A percentile compares a stretch with the other conserved stretches of the same genome.
Conservation (phyloP, 2,888 invertebrate genomes). For the Drosophila seclusa region DNA sequence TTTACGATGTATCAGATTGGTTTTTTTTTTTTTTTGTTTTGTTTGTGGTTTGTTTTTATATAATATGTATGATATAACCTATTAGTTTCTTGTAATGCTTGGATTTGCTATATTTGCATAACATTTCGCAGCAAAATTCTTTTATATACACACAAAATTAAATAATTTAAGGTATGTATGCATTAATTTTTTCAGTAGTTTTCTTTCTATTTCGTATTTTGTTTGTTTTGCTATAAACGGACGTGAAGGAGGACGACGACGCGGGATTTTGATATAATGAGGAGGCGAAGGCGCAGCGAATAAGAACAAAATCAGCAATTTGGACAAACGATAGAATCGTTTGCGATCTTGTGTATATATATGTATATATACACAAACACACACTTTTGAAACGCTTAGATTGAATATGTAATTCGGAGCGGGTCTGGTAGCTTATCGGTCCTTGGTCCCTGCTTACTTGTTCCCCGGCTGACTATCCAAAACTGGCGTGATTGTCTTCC, state of each 20-base stretch:
- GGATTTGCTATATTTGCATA: constrained; percentile 67
- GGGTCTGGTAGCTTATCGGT: constrained; percentile 32
- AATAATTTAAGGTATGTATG: constrained; percentile 75
- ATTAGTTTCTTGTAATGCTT: constrained; percentile 73
- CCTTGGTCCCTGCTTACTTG: constrained; percentile 52
- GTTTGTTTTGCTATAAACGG: constrained; percentile 64
- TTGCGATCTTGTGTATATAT: constrained; percentile 30
- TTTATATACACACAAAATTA: constrained; percentile 72
- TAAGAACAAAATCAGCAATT: constrained; percentile 42
- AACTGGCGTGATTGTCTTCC: constrained; percentile 95
- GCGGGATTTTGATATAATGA: constrained; percentile 39
- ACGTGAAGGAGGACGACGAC: constrained; percentile 59
- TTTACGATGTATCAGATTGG: constrained; percentile 75
- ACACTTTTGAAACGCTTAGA: constrained; percentile 51
- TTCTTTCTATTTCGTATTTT: constrained; percentile 51
- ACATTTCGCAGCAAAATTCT: constrained; percentile 60
- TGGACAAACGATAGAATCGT: constrained; percentile 26
- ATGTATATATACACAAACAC: constrained; percentile 30
- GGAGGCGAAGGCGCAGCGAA: constrained; percentile 42
- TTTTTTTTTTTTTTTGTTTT: constrained; percentile 37
- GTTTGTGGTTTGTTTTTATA: constrained; percentile 52
- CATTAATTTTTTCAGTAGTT: constrained; percentile 54
- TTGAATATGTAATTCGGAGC: constrained; percentile 47
- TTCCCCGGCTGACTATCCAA: constrained; percentile 71
- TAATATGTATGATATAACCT: constrained; percentile 76